Evolutionary conservation across 2,113 vertebrate genomes (phyloP).

Genomic region (Colius striatus): DNA sequence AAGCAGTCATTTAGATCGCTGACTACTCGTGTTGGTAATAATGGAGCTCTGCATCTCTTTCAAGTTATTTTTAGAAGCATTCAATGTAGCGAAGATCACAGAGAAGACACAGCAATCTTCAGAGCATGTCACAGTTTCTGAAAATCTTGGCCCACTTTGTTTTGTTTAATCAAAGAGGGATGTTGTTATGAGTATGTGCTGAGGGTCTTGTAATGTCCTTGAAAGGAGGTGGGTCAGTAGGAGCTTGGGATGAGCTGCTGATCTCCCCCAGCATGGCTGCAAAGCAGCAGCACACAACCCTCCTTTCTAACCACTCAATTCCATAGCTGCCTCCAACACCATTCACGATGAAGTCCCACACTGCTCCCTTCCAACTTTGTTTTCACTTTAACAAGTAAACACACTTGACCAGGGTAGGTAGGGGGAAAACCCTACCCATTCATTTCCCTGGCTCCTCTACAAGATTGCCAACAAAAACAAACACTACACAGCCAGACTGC

Average conservation of each 20-base stretch:
- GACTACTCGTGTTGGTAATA: background rate
- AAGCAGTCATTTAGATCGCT: background rate
- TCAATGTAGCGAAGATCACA: background rate
- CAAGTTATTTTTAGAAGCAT: constrained; percentile 12
- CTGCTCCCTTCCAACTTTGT: background rate
- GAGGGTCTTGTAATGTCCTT: background rate
- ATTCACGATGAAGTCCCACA: background rate
- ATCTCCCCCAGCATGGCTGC: background rate
- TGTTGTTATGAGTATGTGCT: background rate
- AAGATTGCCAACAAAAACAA: background rate
- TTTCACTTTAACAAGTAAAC: background rate
- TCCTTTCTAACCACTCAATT: accelerated
- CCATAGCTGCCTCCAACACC: background rate
- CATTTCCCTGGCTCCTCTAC: background rate
- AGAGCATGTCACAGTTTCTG: background rate
- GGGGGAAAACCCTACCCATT: background rate
- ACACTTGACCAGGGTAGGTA: background rate
- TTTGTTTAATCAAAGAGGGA: background rate
- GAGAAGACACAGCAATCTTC: background rate
- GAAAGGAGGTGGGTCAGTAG: background rate
- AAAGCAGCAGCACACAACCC: background rate
- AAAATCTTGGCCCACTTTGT: background rate
- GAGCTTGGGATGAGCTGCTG: background rate
- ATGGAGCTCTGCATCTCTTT: background rate
- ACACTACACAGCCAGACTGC: accelerated